Evolutionary conservation across 92 coral and sea anemone species (phyloP).

Genomic region (Pocillopora grandis): DNA sequence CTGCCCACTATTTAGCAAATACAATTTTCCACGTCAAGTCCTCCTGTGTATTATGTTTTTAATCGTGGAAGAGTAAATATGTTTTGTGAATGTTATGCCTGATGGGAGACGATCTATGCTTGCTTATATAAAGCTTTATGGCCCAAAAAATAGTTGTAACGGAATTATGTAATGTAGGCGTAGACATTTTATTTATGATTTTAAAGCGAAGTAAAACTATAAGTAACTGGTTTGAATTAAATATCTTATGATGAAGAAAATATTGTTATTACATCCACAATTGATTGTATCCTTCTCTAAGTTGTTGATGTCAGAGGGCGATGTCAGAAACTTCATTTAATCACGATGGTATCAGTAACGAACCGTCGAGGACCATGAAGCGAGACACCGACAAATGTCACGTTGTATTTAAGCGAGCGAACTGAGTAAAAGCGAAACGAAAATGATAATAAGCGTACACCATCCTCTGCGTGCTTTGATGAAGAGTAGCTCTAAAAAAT

Average conservation of each 20-base stretch:
- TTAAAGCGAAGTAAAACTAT: slow-evolving; percentile 14
- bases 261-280: background rate
- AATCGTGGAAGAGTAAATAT: background rate
- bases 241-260: slow-evolving; percentile 9
- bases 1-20: background rate
- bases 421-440: too few relatives aligned
- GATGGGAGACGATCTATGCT: slow-evolving; percentile 16
- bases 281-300: background rate
- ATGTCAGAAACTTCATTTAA: too few relatives aligned
- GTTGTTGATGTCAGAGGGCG: too few relatives aligned
- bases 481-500: too few relatives aligned
- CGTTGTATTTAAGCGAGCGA: too few relatives aligned
- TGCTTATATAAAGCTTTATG: slow-evolving; percentile 14
- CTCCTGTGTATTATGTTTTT: background rate
- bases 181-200: slow-evolving; percentile 46
- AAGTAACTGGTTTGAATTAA: slow-evolving; percentile 25
- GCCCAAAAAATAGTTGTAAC: slow-evolving; percentile 5
- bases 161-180: slow-evolving; percentile 19
- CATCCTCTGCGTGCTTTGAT: too few relatives aligned
- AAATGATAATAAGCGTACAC: too few relatives aligned
- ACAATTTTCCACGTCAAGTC: background rate
- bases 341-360: too few relatives aligned
- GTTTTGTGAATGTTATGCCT: slow-evolving; percentile 18
- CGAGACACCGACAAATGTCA: too few relatives aligned
- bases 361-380: too few relatives aligned